phyloP scores from a whole-genome alignment of 2,113 vertebrate species.

The Ictalurus furcatus region DNA sequence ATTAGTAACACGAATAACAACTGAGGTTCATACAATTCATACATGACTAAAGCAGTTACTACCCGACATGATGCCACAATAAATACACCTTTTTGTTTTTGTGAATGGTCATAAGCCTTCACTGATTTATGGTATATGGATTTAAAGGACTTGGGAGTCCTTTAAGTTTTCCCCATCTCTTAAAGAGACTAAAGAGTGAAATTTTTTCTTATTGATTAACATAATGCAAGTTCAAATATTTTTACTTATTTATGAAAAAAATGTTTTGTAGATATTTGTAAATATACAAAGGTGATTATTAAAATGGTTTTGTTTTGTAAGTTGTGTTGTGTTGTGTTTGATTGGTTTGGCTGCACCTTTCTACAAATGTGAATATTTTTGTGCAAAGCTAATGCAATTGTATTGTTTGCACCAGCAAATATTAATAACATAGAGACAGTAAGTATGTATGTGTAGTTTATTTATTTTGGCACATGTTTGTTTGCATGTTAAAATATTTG shows the following conservation, averaged over 20 bases:
- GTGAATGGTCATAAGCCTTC: slow-evolving; percentile 34
- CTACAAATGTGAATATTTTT: not conserved
- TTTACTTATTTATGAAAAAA: slow-evolving; percentile 73
- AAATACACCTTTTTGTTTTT: slow-evolving; percentile 8
- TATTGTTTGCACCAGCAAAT: not conserved
- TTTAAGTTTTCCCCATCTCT: slow-evolving; percentile 34
- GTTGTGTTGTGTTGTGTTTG: slow-evolving; percentile 45
- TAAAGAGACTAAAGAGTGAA: slow-evolving; percentile 28
- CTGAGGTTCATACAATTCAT: slow-evolving; percentile 23
- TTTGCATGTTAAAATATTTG: not conserved
- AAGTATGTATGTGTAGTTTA: not conserved
- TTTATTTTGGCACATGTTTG: not conserved
- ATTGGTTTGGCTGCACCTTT: not conserved
- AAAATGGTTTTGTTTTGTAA: slow-evolving; percentile 70
- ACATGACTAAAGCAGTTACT: slow-evolving; percentile 42
- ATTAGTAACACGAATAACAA: slow-evolving; percentile 7
- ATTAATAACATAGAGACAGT: not conserved
- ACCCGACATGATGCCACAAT: slow-evolving; percentile 31
- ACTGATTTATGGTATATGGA: slow-evolving; percentile 41
- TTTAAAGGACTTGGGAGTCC: slow-evolving; percentile 42
- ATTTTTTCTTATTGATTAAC: not conserved
- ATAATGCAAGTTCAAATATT: slow-evolving; percentile 34
- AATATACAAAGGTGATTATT: slow-evolving; percentile 73
- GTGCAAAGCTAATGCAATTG: not conserved
- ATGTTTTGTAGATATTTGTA: slow-evolving; percentile 78